Evolutionary conservation across 2,797 vertebrate species (phyloP), one percentile per base, ranked within the genome.

Genomic region (Enteromius afrohamiltoni): DNA sequence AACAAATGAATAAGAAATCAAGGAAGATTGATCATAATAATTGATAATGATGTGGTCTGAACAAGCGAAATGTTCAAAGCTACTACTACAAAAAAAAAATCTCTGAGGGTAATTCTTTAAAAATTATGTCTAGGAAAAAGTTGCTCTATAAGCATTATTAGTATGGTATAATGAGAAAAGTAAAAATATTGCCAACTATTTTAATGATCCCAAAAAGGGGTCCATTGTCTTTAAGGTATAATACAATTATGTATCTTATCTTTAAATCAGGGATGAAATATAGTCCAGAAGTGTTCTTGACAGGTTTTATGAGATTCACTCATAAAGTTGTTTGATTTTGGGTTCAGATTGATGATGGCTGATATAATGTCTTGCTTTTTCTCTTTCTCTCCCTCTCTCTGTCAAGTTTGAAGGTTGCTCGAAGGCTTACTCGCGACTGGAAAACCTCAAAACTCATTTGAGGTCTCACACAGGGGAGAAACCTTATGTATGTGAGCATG

Each of bases 381-480:
- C 23, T 34, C 17, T 58, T 60, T 68, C n/a, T 77, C 45, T 60
- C n/a, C 6, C 51, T 78, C 58, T 70, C 34, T 69, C 78, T 47
- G 5, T 93, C 84, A 92, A 99, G 98, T 99, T 99, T 79, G 98
- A 99, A 91, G 98, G 98, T 83, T 99, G 98, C 73, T 91, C 94
- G 0, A 99, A 99, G 93, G 98, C 98, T 31, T 99, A 99, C 91
- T 99, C 98, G 14, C 96, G 98, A 51, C 95, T 99, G 91, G 98
- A 99, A 92, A 99, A 99, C 91, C 96, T 99, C 88, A 99, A 99
- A 93, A 99, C 98, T 21, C 98, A 99, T 93, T 96, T 99, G 89
- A 95, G 98, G 83, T 99, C 98, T 26, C 98, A 99, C 94, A 99
- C 98, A 0, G 98, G 98, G 77, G 98, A 99, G 94, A 99, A 99